Evolutionary conservation across 2,888 invertebrate genomes (phyloP).

Genomic region (Lasioglossum pauxillum): DNA sequence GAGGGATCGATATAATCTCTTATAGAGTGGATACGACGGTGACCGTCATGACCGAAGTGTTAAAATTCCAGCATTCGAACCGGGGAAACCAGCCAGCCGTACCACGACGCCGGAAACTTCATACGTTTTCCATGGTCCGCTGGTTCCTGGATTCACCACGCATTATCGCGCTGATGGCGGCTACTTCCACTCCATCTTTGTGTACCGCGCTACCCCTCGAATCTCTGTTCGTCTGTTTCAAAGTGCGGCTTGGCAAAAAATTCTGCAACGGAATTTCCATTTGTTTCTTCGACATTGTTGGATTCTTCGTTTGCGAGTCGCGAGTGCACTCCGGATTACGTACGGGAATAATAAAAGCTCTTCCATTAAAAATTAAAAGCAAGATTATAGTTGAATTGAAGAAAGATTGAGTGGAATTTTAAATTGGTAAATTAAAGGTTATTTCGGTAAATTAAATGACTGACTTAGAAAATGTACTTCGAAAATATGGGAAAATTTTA

Average conservation of each 20-base stretch:
- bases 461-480: not conserved
- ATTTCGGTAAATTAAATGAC: not conserved
- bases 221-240: conserved; percentile 52
- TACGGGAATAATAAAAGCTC: not conserved
- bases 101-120: conserved; percentile 75
- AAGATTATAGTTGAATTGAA: not conserved
- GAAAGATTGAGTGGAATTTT: not conserved
- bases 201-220: conserved; percentile 35
- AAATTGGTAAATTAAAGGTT: not conserved
- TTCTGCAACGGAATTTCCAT: conserved; percentile 2
- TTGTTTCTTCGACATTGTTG: not conserved
- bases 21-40: conserved; percentile 63
- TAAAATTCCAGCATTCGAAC: conserved; percentile 69
- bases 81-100: conserved; percentile 66
- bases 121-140: conserved; percentile 81
- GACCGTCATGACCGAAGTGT: conserved; percentile 69
- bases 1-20: conserved; percentile 68
- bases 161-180: conserved; percentile 76
- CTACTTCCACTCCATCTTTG: conserved; percentile 75
- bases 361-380: not conserved
- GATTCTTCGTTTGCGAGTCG: not conserved
- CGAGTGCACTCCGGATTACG: not conserved
- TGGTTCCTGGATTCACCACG: conserved; percentile 73
- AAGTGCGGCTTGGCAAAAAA: conserved; percentile 33
- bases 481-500: not conserved